Evolutionary conservation across 1,140 invertebrate species (phyloP).

Genomic region (Hetaerina americana): DNA sequence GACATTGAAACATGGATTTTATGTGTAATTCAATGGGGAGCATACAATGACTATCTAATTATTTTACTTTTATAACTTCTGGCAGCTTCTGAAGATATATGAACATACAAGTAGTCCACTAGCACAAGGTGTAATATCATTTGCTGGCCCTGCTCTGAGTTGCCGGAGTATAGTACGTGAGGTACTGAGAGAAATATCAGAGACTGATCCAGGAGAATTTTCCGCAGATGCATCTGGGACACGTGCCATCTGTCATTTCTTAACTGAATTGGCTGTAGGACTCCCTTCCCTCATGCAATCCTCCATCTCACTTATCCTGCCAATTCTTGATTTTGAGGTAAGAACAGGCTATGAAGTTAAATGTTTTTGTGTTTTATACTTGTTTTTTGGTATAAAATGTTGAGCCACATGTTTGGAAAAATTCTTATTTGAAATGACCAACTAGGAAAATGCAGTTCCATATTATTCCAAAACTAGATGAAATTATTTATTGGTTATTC

Average conservation of each 20-base stretch:
- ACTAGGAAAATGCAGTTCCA: too few relatives aligned
- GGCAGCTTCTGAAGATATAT: slow-evolving; percentile 56
- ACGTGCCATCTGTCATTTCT: slow-evolving; percentile 47
- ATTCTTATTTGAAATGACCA: too few relatives aligned
- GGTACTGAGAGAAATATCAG: slow-evolving; percentile 56
- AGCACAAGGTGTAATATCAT: slow-evolving; percentile 45
- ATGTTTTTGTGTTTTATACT: neutral
- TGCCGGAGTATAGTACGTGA: slow-evolving; percentile 51
- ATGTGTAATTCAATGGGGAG: too few relatives aligned
- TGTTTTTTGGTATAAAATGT: too few relatives aligned
- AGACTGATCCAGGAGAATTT: slow-evolving; percentile 37
- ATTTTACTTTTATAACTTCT: slow-evolving; percentile 18
- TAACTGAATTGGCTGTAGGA: slow-evolving; percentile 50
- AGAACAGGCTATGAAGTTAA: slow-evolving; percentile 15
- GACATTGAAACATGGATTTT: too few relatives aligned
- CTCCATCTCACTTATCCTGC: slow-evolving; percentile 39
- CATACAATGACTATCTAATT: too few relatives aligned
- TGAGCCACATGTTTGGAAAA: too few relatives aligned
- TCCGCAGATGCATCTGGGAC: slow-evolving; percentile 40
- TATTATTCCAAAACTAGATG: too few relatives aligned
- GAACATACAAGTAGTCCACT: slow-evolving; percentile 55
- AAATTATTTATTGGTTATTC: too few relatives aligned
- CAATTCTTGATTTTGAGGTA: slow-evolving; percentile 44
- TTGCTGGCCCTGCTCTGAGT: slow-evolving; percentile 29
- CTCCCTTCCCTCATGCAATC: slow-evolving; percentile 50